Conservation (phyloP, 2,797 vertebrate genomes). For the Etheostoma perlongum region DNA sequence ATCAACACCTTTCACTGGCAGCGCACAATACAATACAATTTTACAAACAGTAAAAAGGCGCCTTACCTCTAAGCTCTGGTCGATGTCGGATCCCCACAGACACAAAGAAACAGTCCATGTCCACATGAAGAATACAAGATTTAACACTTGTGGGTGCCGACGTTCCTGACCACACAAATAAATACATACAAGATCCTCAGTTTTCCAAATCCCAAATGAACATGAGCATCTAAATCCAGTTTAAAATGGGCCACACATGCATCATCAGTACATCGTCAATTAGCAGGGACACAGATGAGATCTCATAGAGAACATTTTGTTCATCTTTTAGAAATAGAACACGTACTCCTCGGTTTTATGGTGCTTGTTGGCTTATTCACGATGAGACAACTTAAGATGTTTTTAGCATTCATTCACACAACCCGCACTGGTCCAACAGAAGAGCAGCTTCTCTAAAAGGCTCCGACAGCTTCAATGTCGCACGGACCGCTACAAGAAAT, state of each 20-base stretch:
- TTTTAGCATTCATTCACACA: not conserved
- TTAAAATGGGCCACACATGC: not conserved
- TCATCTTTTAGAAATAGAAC: not conserved
- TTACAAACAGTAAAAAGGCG: not conserved
- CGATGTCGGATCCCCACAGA: slow-evolving; percentile 95
- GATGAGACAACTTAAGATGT: not conserved
- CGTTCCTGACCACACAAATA: slow-evolving; percentile 58
- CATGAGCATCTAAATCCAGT: not conserved
- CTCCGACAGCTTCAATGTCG: no score
- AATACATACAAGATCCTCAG: slow-evolving; percentile 14
- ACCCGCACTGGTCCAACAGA: no score
- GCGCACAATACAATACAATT: no score
- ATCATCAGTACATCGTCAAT: not conserved
- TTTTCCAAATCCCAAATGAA: slow-evolving; percentile 13
- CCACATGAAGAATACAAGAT: slow-evolving; percentile 96
- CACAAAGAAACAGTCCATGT: slow-evolving; percentile 99
- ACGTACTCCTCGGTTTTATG: not conserved
- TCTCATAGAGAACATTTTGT: not conserved
- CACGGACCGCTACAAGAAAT: no score
- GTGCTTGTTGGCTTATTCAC: not conserved
- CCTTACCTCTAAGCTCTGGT: slow-evolving; percentile 93
- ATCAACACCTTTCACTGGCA: not conserved
- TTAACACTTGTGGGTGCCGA: slow-evolving; percentile 67
- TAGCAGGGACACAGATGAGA: not conserved
- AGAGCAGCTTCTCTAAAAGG: no score